These are phyloP conservation scores for Meiosimyza decipiens DNA, from an alignment of 2,888 invertebrate genomes.

Conservation along the genomic window DNA sequence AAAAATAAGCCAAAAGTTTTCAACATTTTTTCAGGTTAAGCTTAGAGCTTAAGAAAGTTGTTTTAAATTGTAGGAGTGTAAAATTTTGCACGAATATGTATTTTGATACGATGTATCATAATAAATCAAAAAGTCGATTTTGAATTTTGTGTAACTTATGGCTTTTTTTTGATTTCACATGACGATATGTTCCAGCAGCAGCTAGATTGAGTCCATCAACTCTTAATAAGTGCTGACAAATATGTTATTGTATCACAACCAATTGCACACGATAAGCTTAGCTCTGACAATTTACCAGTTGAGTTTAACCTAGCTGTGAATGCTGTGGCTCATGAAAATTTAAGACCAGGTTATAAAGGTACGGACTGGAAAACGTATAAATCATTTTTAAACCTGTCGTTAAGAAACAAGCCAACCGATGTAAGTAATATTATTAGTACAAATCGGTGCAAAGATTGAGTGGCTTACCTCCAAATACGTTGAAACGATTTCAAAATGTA, in stretches of 20 bases:
- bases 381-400: slow-evolving; percentile 1
- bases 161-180: no score
- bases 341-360: slow-evolving; percentile 17
- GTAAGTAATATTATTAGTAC: neutral
- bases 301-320: neutral
- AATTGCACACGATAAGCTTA: neutral
- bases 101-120: no score
- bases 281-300: neutral
- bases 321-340: neutral
- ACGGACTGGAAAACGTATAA: slow-evolving; percentile 26
- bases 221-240: neutral
- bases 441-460: neutral
- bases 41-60: no score
- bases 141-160: no score
- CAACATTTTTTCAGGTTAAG: no score
- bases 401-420: slow-evolving; percentile 12
- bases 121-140: no score
- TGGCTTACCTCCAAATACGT: neutral
- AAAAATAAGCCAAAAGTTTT: no score
- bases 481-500: no score
- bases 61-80: no score
- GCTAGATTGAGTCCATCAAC: neutral
- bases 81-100: no score
- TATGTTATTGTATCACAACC: neutral
- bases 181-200: neutral